Conservation (phyloP, 2,797 vertebrate genomes). For the Onychomys torridus region DNA sequence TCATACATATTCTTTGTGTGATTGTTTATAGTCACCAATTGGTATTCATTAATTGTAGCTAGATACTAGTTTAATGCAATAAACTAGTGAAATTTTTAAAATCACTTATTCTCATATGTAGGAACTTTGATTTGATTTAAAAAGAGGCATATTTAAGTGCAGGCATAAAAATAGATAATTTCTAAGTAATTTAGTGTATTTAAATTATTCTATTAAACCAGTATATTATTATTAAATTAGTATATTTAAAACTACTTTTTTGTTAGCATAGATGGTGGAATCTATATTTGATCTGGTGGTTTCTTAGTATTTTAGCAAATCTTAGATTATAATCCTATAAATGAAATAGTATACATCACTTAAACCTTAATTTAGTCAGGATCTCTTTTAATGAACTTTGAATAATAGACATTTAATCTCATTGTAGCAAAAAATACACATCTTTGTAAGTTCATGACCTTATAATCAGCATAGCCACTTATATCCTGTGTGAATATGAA, state of each 20-base stretch:
- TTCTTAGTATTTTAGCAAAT: conserved; percentile 56
- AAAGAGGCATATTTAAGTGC: conserved; percentile 15
- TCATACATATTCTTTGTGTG: conserved; percentile 46
- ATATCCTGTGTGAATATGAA: conserved; percentile 12
- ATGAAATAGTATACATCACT: not conserved
- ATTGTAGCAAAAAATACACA: conserved; percentile 34
- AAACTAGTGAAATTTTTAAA: conserved; percentile 45
- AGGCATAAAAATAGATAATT: not conserved
- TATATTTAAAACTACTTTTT: conserved; percentile 50
- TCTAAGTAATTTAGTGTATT: not conserved
- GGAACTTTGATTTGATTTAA: not conserved
- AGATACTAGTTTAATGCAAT: conserved; percentile 61
- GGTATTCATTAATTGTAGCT: conserved; percentile 39
- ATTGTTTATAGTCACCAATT: conserved; percentile 42
- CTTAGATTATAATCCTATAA: conserved; percentile 49
- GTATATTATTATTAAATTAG: conserved; percentile 42
- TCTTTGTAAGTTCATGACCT: conserved; percentile 49
- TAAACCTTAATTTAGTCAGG: conserved; percentile 10
- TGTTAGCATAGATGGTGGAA: conserved; percentile 16
- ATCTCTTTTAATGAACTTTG: conserved; percentile 36
- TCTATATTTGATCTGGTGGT: conserved; percentile 23
- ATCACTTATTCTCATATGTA: conserved; percentile 38
- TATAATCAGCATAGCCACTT: conserved; percentile 50
- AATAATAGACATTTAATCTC: conserved; percentile 20
- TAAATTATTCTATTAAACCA: conserved; percentile 8